A percentile compares a stretch with the other conserved stretches of the same genome.
Evolutionary conservation across 2,888 invertebrate genomes (phyloP).

Genomic region (Epicampocera succincta): DNA sequence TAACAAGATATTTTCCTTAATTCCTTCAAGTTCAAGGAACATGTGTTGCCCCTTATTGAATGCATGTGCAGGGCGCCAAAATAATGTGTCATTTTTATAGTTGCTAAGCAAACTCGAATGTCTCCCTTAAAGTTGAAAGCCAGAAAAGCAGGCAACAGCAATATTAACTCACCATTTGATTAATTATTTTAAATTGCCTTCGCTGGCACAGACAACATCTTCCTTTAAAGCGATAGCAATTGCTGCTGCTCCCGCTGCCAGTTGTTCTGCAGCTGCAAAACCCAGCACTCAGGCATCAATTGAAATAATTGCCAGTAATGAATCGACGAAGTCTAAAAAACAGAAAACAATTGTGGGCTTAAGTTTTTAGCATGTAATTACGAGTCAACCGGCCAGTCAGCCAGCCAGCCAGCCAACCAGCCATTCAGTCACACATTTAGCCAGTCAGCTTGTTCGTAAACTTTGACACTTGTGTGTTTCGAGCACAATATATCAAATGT

Average conservation of each 20-base stretch:
- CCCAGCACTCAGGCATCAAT: constrained; percentile 2
- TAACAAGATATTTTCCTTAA: not conserved
- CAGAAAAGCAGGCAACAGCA: not conserved
- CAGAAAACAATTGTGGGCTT: constrained; percentile 12
- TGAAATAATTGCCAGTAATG: constrained; percentile 12
- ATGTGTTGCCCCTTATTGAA: no score
- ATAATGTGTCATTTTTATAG: not conserved
- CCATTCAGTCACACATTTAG: constrained; percentile 33
- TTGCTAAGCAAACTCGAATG: not conserved
- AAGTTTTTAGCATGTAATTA: constrained; percentile 17
- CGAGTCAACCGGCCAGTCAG: constrained; percentile 9
- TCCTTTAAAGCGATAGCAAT: constrained; percentile 49
- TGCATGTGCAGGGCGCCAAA: not conserved
- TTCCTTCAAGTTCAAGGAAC: not conserved
- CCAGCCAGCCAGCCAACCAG: not conserved
- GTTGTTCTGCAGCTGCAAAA: not conserved
- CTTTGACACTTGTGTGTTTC: constrained; percentile 54
- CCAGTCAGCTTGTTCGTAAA: constrained; percentile 39
- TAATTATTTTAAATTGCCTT: constrained; percentile 62
- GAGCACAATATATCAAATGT: constrained; percentile 34
- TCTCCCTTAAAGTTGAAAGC: not conserved
- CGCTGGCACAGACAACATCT: constrained; percentile 52
- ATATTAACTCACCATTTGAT: constrained; percentile 52
- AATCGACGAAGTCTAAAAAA: constrained; percentile 23
- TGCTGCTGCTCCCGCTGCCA: constrained; percentile 11